A percentile compares a stretch with the other conserved stretches of the same genome.
Conservation (phyloP, 2,797 vertebrate species). For the Hypotaenidia okinawae region DNA sequence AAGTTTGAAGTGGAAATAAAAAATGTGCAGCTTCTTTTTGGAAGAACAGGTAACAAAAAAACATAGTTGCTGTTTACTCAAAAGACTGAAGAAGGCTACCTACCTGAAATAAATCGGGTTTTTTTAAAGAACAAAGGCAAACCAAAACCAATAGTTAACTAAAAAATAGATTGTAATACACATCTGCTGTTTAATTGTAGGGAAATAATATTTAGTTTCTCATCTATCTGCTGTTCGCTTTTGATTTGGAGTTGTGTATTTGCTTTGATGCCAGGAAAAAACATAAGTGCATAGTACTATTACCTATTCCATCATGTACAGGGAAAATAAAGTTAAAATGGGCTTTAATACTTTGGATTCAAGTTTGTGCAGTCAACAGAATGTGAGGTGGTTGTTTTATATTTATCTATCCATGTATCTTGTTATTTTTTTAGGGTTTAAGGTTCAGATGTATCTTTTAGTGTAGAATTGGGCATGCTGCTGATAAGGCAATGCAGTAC, state of each 20-base stretch:
- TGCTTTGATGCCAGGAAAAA: not conserved
- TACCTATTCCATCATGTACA: not conserved
- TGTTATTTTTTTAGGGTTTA: not conserved
- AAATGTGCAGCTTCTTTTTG: conserved; percentile 91
- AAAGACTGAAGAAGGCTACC: not conserved
- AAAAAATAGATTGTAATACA: not conserved
- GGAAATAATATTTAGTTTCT: not conserved
- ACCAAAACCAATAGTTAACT: not conserved
- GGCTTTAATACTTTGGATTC: not conserved
- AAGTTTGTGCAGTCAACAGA: not conserved
- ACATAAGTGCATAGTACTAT: not conserved
- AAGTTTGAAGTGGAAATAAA: conserved; percentile 89
- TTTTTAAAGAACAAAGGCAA: not conserved
- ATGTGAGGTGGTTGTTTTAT: not conserved
- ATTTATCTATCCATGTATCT: not conserved
- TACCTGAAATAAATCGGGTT: not conserved
- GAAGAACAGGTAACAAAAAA: conserved; percentile 85
- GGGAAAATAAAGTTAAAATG: not conserved
- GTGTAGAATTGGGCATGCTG: not conserved
- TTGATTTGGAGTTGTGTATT: not conserved
- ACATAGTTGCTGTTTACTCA: not conserved
- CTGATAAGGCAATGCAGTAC: not conserved
- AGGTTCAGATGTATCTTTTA: not conserved
- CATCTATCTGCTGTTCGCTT: not conserved
- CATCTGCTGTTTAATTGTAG: not conserved